phyloP scores from a whole-genome alignment of 2,797 vertebrate genomes.

The Tarsius wallacei region DNA sequence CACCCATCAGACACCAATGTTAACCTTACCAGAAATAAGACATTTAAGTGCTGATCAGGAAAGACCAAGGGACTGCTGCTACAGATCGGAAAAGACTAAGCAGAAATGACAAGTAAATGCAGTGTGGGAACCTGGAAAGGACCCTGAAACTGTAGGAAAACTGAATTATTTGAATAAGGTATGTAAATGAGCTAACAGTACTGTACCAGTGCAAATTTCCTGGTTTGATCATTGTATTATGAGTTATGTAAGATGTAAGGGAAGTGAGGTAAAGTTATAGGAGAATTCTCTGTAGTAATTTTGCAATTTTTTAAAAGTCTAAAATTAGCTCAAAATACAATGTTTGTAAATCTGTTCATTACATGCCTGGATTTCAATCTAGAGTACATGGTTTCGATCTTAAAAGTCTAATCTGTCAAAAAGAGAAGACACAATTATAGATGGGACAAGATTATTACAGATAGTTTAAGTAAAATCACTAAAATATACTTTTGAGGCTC shows the following conservation, averaged over 20 bases:
- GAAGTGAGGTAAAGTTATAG: background rate
- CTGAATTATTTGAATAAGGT: background rate
- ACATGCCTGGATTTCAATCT: background rate
- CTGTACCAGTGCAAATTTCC: background rate
- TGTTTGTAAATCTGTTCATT: background rate
- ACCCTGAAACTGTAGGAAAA: background rate
- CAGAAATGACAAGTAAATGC: background rate
- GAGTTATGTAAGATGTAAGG: background rate
- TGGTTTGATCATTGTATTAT: background rate
- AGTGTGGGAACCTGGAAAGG: background rate
- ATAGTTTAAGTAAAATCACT: background rate
- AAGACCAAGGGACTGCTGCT: background rate
- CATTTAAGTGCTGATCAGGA: background rate
- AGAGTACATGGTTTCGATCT: background rate
- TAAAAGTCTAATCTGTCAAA: background rate
- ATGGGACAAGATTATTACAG: background rate
- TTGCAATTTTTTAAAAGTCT: constrained; percentile 19
- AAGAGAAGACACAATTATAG: background rate
- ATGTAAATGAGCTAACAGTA: background rate
- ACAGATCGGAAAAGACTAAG: background rate
- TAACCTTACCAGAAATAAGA: background rate
- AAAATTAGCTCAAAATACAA: constrained; percentile 59
- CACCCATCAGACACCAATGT: background rate
- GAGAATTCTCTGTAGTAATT: background rate
- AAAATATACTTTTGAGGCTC: background rate